Conservation (phyloP, 2,113 vertebrate species). For the Brachirus orientalis region DNA sequence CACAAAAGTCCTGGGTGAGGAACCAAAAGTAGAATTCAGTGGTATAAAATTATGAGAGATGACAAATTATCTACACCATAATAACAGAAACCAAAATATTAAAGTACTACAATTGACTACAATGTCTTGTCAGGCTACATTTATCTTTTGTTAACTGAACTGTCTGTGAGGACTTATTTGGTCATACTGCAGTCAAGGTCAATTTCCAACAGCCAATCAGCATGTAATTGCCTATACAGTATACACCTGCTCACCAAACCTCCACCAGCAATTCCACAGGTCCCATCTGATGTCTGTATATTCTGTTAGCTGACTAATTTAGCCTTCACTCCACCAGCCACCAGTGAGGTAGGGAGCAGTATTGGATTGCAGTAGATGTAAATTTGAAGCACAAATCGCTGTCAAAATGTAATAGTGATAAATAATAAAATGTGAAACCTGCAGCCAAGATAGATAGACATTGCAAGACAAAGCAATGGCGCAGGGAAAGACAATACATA, state of each 20-base stretch:
- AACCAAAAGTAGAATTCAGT: no score
- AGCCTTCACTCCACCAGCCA: neutral
- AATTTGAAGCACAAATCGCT: neutral
- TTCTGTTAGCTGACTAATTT: constrained; percentile 17
- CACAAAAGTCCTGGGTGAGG: neutral
- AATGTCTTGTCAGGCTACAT: neutral
- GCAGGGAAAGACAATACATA: no score
- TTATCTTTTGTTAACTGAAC: neutral
- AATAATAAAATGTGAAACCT: neutral
- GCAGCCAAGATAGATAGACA: neutral
- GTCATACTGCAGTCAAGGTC: neutral
- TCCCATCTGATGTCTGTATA: neutral
- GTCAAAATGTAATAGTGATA: neutral
- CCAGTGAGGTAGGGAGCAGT: neutral
- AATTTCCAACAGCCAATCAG: constrained; percentile 24
- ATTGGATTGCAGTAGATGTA: constrained; percentile 7
- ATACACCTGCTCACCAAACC: constrained; percentile 26
- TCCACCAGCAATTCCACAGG: neutral
- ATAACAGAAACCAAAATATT: constrained; percentile 4
- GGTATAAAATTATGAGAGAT: no score
- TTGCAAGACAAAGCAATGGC: no score
- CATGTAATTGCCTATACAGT: constrained; percentile 25
- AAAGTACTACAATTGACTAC: no score
- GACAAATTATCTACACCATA: neutral
- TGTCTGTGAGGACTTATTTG: neutral